Conservation (phyloP, 2,113 vertebrate species). For the Megaleporinus macrocephalus region DNA sequence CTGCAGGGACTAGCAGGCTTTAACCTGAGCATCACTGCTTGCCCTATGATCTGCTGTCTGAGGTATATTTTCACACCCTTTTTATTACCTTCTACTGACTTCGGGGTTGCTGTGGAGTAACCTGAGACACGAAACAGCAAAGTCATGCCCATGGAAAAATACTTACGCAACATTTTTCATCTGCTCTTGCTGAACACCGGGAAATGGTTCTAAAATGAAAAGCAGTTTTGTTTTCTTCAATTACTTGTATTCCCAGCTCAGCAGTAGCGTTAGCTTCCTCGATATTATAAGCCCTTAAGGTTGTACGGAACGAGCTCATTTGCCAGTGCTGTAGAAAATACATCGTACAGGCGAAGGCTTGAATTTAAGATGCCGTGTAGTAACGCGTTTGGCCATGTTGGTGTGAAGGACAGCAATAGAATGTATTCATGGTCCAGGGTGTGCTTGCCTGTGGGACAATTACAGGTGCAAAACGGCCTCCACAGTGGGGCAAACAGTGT, state of each 20-base stretch:
- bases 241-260: constrained; percentile 40
- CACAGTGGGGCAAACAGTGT: constrained; percentile 2
- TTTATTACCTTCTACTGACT: constrained; percentile 1
- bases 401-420: constrained; percentile 2
- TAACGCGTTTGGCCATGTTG: constrained; percentile 1
- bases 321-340: constrained; percentile 4
- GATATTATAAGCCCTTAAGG: constrained; percentile 28
- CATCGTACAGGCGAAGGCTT: background rate
- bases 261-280: background rate
- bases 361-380: constrained; percentile 9
- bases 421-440: background rate
- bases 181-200: background rate
- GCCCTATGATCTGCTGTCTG: background rate
- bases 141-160: constrained; percentile 1
- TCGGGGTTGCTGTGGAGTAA: constrained; percentile 12
- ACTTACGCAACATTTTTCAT: background rate
- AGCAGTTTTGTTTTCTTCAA: constrained; percentile 36
- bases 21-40: background rate
- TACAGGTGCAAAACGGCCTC: constrained; percentile 20
- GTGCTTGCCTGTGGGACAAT: constrained; percentile 15
- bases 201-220: constrained; percentile 39
- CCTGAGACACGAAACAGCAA: constrained; percentile 14
- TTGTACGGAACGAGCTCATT: constrained; percentile 25
- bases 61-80: background rate
- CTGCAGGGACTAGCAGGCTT: background rate